Conservation (phyloP, 2,888 invertebrate genomes). For the Meiosimyza decipiens region DNA sequence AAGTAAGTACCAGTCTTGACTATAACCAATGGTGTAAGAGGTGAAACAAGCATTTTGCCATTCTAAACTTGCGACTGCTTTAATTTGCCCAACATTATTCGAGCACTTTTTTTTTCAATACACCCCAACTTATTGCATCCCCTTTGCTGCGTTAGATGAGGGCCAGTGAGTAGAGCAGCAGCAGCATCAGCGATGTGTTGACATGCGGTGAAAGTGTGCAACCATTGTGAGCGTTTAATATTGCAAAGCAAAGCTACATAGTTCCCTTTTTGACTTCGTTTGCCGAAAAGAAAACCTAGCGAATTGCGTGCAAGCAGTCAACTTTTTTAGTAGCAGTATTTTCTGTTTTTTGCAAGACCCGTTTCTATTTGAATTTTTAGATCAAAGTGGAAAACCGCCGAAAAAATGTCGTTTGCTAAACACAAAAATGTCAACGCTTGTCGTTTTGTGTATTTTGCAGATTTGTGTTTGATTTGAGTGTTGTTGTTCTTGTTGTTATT, state of each 20-base stretch:
- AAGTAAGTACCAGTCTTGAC: too few relatives aligned
- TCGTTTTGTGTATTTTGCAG: constrained; percentile 36
- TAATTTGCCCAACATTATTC: too few relatives aligned
- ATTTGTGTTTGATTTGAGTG: constrained; percentile 38
- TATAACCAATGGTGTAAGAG: too few relatives aligned
- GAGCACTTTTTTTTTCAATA: too few relatives aligned
- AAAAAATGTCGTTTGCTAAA: not conserved
- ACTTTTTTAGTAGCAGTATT: too few relatives aligned
- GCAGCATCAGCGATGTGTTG: constrained; percentile 46
- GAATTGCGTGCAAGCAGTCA: constrained; percentile 28
- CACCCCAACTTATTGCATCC: too few relatives aligned
- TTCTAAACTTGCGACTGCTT: too few relatives aligned
- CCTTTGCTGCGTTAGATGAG: too few relatives aligned
- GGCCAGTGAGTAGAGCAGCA: not conserved
- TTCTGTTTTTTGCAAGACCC: constrained; percentile 15
- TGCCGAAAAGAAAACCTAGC: constrained; percentile 13
- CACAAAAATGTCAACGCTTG: constrained; percentile 34
- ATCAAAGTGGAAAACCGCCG: constrained; percentile 24
- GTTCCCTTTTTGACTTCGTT: not conserved
- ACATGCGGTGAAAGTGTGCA: constrained; percentile 55
- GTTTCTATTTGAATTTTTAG: constrained; percentile 19
- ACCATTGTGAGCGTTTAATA: constrained; percentile 41
- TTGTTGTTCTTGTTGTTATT: constrained; percentile 24
- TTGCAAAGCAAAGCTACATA: not conserved
- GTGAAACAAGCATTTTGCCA: too few relatives aligned